These are phyloP conservation scores for Diogma glabrata DNA, from an alignment of 2,888 invertebrate species.

Conservation along the genomic window DNA sequence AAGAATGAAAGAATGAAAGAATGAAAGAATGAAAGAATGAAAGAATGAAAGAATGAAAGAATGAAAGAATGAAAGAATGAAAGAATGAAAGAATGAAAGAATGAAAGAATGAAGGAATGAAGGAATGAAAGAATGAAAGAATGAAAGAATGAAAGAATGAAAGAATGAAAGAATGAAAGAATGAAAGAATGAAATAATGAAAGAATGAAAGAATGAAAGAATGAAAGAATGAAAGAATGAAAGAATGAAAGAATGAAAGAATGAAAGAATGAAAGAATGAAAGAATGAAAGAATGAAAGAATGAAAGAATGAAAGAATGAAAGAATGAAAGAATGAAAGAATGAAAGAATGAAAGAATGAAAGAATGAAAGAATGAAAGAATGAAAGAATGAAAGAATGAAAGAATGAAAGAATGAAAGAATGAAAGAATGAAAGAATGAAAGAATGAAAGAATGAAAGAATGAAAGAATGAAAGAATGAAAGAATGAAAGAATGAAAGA, in stretches of 20 bases:
- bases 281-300: background rate
- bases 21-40: background rate
- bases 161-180: background rate
- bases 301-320: background rate
- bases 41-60: background rate
- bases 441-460: background rate
- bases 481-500: background rate
- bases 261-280: background rate
- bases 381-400: background rate
- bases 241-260: background rate
- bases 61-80: background rate
- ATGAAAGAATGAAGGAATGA: background rate
- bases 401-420: background rate
- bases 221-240: background rate
- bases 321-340: background rate
- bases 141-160: background rate
- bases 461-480: background rate
- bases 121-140: background rate
- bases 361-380: background rate
- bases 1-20: too few species aligned
- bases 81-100: background rate
- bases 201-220: background rate
- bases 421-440: background rate
- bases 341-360: background rate
- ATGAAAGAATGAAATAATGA: background rate